Percentiles rank a stretch among this genome's conserved stretches.
Conservation (phyloP, 1,140 invertebrate genomes). For the Proctacanthus coquilletti region DNA sequence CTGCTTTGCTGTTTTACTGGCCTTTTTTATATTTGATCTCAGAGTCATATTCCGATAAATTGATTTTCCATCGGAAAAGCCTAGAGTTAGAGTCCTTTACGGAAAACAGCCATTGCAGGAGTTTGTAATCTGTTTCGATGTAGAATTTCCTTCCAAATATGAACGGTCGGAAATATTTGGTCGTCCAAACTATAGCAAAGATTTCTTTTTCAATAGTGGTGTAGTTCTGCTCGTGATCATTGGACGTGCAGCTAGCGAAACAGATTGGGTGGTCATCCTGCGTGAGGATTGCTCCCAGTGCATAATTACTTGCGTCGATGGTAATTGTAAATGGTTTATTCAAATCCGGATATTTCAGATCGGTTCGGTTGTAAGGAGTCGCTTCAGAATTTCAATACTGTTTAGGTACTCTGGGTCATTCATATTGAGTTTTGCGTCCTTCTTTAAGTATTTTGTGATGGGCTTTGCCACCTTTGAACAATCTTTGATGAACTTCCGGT, state of each 20-base stretch:
- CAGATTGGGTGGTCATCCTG: conserved; percentile 17
- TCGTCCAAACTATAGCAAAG: conserved; percentile 26
- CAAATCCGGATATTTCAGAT: conserved; percentile 13
- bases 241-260: conserved; percentile 22
- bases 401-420: not conserved
- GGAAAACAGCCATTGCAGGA: conserved; percentile 17
- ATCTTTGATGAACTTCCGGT: conserved; percentile 1
- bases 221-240: conserved; percentile 22
- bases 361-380: not conserved
- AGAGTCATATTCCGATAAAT: conserved; percentile 30
- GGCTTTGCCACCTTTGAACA: conserved; percentile 1
- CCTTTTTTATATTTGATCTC: conserved; percentile 28
- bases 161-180: conserved; percentile 26
- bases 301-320: conserved; percentile 15
- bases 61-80: conserved; percentile 32
- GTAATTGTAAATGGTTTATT: conserved; percentile 8
- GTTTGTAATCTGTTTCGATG: conserved; percentile 27
- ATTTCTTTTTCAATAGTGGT: conserved; percentile 33
- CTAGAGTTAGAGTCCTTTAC: conserved; percentile 30
- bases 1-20: not conserved
- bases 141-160: conserved; percentile 16
- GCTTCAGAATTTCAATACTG: conserved; percentile 1
- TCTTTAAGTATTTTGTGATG: not conserved
- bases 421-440: conserved; percentile 7
- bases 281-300: conserved; percentile 17